Conservation (phyloP, 2,113 vertebrate genomes). For the Diadophis punctatus region DNA sequence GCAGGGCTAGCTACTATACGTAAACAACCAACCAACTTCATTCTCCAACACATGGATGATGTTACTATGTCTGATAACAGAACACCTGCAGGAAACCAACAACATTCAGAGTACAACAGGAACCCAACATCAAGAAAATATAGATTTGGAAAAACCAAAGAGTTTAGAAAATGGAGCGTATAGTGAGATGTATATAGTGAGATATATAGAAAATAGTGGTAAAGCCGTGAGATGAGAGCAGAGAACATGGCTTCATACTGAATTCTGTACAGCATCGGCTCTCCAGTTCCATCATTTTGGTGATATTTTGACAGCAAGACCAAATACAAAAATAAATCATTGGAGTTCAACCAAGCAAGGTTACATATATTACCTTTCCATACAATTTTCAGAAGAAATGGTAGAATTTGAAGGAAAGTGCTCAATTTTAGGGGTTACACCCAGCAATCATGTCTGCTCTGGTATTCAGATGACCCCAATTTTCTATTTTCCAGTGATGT, state of each 20-base stretch:
- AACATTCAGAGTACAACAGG: too few relatives aligned
- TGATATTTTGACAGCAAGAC: neutral
- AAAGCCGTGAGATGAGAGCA: neutral
- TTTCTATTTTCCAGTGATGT: neutral
- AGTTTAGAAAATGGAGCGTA: conserved; percentile 1
- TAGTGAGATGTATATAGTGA: neutral
- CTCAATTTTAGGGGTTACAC: neutral
- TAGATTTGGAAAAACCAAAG: neutral
- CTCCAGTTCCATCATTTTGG: neutral
- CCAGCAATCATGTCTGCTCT: neutral
- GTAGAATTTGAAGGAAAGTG: neutral
- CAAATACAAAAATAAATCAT: neutral
- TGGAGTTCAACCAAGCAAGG: neutral
- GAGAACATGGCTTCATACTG: neutral
- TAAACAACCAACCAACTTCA: too few relatives aligned
- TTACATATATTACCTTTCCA: neutral
- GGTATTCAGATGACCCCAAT: neutral
- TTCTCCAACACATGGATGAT: too few relatives aligned
- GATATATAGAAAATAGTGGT: neutral
- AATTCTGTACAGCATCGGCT: neutral
- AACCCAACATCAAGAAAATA: too few relatives aligned
- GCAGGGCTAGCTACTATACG: too few relatives aligned
- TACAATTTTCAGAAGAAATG: neutral
- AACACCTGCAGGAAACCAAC: too few relatives aligned
- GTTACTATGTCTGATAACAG: too few relatives aligned